Evolutionary conservation across 92 coral and sea anemone species (phyloP).

Genomic region (Muricea muricata): DNA sequence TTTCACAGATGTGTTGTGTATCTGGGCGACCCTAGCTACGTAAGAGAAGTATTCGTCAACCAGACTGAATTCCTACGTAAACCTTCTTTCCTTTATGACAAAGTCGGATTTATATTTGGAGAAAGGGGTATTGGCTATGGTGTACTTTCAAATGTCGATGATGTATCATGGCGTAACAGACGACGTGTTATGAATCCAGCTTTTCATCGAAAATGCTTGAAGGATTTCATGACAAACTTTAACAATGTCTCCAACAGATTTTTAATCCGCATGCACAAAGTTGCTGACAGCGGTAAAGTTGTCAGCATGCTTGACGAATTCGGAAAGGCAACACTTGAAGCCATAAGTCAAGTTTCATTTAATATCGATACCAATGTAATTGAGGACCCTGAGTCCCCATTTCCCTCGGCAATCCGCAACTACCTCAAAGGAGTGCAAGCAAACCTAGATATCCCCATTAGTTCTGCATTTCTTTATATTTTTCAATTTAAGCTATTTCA

Average conservation of each 20-base stretch:
- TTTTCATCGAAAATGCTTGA: constrained; percentile 79
- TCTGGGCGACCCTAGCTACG: constrained; percentile 45
- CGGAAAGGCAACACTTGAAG: constrained; percentile 77
- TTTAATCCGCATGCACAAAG: constrained; percentile 52
- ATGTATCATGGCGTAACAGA: constrained; percentile 73
- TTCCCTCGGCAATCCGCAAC: constrained; percentile 65
- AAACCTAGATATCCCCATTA: constrained; percentile 55
- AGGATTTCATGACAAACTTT: constrained; percentile 79
- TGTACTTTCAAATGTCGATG: constrained; percentile 64
- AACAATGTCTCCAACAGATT: constrained; percentile 70
- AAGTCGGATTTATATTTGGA: constrained; percentile 49
- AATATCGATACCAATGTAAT: constrained; percentile 68
- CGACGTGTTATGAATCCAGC: constrained; percentile 80
- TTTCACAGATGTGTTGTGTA: constrained; percentile 53
- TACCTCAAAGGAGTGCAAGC: constrained; percentile 58
- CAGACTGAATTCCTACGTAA: constrained; percentile 3
- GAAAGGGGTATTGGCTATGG: constrained; percentile 65
- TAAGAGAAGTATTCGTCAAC: constrained; percentile 51
- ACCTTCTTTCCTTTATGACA: constrained; percentile 13
- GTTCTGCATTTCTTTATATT: constrained; percentile 56
- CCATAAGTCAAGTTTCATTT: constrained; percentile 92
- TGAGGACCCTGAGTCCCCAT: constrained; percentile 62
- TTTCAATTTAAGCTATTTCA: constrained; percentile 45
- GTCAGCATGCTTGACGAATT: constrained; percentile 76
- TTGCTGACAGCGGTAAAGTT: constrained; percentile 62